Evolutionary conservation across 2,797 vertebrate genomes (phyloP), one percentile per base, ranked within the genome.

Genomic region (Rhynchonycteris naso): DNA sequence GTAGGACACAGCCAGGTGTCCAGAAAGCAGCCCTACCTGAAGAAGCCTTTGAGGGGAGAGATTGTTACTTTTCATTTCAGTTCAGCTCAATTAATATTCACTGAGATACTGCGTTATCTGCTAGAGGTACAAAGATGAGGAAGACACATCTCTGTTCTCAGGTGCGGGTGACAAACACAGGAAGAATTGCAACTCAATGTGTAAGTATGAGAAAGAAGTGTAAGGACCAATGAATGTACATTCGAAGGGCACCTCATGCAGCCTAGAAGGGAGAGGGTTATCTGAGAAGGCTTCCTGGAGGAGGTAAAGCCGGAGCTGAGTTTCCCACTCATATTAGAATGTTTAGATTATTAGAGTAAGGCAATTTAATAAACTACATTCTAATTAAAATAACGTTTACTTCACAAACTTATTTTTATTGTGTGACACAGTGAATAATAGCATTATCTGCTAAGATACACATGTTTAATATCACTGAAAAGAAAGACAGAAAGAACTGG

Each of bases 71-170:
- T 79, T 54, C n/a, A 83, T 21, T 88, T 65, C 9, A 65, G 16
- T 84, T 93, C 65, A 78, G 76, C 26, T 79, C 63, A 83, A 2
- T 88, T 54, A 38, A 66, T 58, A 79, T 84, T 87, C 88, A 69
- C 35, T 63, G 80, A 81, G 59, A 76, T 22, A 81, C n/a, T 30
- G 30, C 16, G 50, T 54, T 80, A 88, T 80, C 13, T 79, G 7
- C 63, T 54, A 5, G 47, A 74, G 66, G 30, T 24, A 47, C 81
- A 83, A 87, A 90, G 50, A 33, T 82, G 47, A 91, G 50, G 43
- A 76, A 63, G n/a, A 85, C 9, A 87, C 12, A 19, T 43, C 54
- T 65, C 58, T 79, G 24, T 33, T 80, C 30, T 50, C 30, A 54
- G 22, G 1, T 47, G 1, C 16, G 6, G n/a, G 14, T 88, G 76